Percentiles rank a stretch among this genome's conserved stretches.
phyloP scores from a whole-genome alignment of 2,113 vertebrate genomes.

The Larimichthys polyactis region DNA sequence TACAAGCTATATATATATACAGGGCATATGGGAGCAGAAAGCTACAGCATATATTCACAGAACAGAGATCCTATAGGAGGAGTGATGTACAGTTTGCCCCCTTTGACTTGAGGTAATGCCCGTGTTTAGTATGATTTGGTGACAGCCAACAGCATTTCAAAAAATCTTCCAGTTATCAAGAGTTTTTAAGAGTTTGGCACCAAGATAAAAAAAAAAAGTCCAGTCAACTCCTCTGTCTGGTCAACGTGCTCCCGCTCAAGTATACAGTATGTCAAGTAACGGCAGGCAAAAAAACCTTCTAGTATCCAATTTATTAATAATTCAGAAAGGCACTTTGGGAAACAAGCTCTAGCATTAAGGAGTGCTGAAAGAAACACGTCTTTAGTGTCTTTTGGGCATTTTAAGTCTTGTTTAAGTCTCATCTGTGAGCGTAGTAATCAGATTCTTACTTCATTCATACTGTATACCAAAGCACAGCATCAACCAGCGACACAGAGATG shows the following conservation, averaged over 20 bases:
- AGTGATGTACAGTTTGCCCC: constrained; percentile 29
- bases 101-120: constrained; percentile 67
- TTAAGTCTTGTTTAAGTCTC: no score
- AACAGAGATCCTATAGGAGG: constrained; percentile 19
- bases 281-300: not conserved
- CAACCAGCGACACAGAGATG: not conserved
- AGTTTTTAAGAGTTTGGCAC: not conserved
- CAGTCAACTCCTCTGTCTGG: not conserved
- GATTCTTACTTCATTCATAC: not conserved
- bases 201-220: not conserved
- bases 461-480: not conserved
- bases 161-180: constrained; percentile 42
- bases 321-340: not conserved
- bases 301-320: not conserved
- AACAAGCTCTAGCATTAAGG: not conserved
- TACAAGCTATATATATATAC: constrained; percentile 20
- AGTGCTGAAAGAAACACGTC: not conserved
- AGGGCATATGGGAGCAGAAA: constrained; percentile 29
- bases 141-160: constrained; percentile 40
- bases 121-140: constrained; percentile 51
- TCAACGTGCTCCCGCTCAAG: not conserved
- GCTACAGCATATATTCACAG: constrained; percentile 54
- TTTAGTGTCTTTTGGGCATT: no score
- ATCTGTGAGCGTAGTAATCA: no score
- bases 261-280: not conserved